Percentiles rank a stretch among this genome's conserved stretches.
Conservation (phyloP, 2,113 vertebrate genomes). For the Prunella fulvescens region DNA sequence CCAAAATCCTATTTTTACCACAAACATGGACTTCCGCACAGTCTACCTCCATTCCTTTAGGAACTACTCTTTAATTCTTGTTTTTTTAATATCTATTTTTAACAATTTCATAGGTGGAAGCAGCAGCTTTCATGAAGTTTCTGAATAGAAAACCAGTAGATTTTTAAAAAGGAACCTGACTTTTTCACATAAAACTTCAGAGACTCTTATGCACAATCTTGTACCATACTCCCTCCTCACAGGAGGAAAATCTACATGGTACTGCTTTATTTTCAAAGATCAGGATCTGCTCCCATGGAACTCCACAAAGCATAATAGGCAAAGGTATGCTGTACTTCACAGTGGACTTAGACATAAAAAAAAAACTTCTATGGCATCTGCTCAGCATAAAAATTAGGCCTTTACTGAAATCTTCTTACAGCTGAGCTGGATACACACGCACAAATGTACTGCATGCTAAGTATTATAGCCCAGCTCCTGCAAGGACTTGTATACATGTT, state of each 20-base stretch:
- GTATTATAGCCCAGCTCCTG: neutral
- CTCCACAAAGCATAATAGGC: neutral
- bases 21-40: neutral
- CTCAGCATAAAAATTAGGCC: neutral
- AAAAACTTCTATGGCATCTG: neutral
- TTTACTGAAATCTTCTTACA: neutral
- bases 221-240: neutral
- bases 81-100: neutral
- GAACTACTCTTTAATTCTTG: neutral
- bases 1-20: neutral
- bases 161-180: neutral
- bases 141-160: neutral
- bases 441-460: neutral
- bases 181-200: neutral
- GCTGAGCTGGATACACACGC: neutral
- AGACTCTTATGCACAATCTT: neutral
- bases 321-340: neutral
- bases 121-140: neutral
- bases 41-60: neutral
- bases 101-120: neutral
- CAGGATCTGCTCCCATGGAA: neutral
- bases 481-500: neutral
- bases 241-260: neutral
- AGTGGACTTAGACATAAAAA: neutral
- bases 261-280: neutral